Evolutionary conservation across 2,888 invertebrate genomes (phyloP).

Genomic region (Chydorus sphaericus): DNA sequence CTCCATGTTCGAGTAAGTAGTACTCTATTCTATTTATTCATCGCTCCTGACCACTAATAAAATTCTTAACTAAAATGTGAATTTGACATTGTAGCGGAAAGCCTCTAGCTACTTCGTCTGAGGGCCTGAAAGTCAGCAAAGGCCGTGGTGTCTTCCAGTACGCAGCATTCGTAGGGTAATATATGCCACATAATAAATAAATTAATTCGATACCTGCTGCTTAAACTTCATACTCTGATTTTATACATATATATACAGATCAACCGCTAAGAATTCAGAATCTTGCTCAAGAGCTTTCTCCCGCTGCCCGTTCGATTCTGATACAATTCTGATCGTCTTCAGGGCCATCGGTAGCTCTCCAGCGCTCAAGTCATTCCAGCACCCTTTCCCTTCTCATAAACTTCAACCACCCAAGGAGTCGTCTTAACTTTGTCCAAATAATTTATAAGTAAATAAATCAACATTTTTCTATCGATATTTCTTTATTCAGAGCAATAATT

Average conservation of each 20-base stretch:
- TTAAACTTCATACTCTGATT: not conserved
- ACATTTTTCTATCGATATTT: too few relatives aligned
- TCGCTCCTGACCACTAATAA: not conserved
- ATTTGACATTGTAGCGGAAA: constrained; percentile 1
- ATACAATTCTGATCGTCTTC: constrained; percentile 16
- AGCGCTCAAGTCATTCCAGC: constrained; percentile 3
- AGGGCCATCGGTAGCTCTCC: constrained; percentile 13
- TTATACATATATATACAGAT: not conserved
- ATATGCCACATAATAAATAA: not conserved
- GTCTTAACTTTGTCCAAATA: too few relatives aligned
- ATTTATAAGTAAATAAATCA: too few relatives aligned
- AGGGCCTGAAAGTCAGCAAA: constrained; percentile 9
- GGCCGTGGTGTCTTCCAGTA: constrained; percentile 17
- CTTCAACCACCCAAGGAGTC: constrained; percentile 3
- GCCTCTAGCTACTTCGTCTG: constrained; percentile 8
- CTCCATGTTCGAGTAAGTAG: constrained; percentile 17
- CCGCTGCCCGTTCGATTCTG: constrained; percentile 17
- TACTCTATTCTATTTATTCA: not conserved
- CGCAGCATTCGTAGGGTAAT: constrained; percentile 17
- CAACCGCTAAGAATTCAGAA: constrained; percentile 16
- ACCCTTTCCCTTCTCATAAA: constrained; percentile 11
- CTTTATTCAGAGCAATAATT: too few relatives aligned
- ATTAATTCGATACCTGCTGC: too few relatives aligned
- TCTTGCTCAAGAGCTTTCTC: constrained; percentile 17
- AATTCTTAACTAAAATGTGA: not conserved